phyloP scores from a whole-genome alignment of 2,113 vertebrate species.

The Callopanchax toddi region DNA sequence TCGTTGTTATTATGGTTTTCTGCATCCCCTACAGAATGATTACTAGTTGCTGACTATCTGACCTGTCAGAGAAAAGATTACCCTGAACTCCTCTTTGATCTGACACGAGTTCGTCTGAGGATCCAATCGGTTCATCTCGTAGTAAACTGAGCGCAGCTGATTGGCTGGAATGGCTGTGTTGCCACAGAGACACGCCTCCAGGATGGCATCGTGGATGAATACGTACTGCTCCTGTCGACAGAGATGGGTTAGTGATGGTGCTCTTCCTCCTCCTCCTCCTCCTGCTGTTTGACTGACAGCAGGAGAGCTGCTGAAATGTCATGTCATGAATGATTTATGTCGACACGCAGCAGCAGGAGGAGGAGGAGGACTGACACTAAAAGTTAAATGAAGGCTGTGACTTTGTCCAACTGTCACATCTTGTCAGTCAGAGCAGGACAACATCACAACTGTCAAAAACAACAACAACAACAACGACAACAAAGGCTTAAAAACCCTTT shows the following conservation, averaged over 20 bases:
- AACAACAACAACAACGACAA: background rate
- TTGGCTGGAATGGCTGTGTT: slow-evolving; percentile 93
- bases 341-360: slow-evolving; percentile 5
- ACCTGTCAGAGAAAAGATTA: slow-evolving; percentile 44
- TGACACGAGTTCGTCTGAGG: slow-evolving; percentile 98
- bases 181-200: slow-evolving; percentile 97
- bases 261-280: background rate
- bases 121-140: slow-evolving; percentile 97
- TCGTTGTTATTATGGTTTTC: too few relatives aligned
- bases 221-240: slow-evolving; percentile 92
- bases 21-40: too few relatives aligned
- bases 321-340: slow-evolving; percentile 53
- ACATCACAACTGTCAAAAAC: background rate
- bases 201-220: slow-evolving; percentile 97
- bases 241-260: background rate
- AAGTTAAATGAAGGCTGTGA: slow-evolving; percentile 20
- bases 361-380: slow-evolving; percentile 28
- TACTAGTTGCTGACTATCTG: too few relatives aligned
- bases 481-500: too few relatives aligned
- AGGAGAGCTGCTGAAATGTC: slow-evolving; percentile 33
- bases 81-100: slow-evolving; percentile 98
- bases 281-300: slow-evolving; percentile 9
- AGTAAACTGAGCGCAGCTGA: slow-evolving; percentile 94
- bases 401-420: slow-evolving; percentile 27
- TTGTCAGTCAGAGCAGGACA: slow-evolving; percentile 18